Base-by-base conservation (phyloP, 2,113 vertebrate genomes). In the Oreochromis aureus region DNA sequence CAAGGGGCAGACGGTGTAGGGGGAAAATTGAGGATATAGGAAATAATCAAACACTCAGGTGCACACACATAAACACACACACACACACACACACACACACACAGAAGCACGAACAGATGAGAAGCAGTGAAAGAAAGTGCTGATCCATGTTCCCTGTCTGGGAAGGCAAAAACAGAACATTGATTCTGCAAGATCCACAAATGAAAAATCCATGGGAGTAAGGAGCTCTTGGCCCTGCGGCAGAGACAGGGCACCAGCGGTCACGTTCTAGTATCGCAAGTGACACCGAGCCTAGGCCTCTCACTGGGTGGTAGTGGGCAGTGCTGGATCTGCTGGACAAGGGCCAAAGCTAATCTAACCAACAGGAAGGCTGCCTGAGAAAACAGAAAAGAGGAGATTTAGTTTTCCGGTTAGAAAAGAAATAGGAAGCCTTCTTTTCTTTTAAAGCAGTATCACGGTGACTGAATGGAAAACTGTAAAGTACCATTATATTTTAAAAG, bases 121-220 rank as follows among this genome's bases (percentile, higher is more conserved):
- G 86, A 63, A 81, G 78, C 80, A n/a, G 51, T 81, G 80, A 46
- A 86, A 92, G 78, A 91, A 96, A 95, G 93, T 95, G 95, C 95
- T 96, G 96, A 96, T 94, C 89, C 92, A 92, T 90, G 80, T 85
- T 93, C 87, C 82, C 90, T 91, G 94, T 95, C 94, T 94, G 86
- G 89, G 88, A 90, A 93, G 91, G 92, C 94, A 93, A 93, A 96
- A 96, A 95, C 94, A 94, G 94, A 88, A 88, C 95, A 97, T 97
- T 94, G 96, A 97, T 97, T 94, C 91, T 90, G 92, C 81, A 88
- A 93, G 91, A 96, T 95, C 94, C 94, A 95, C 95, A 96, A 96
- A 96, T 97, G 94, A 96, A 96, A 97, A 96, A 96, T 97, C 96
- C 91, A 96, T 96, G 86, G 93, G 92, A 91, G 94, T 94, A 89